These are phyloP conservation scores for Phyllotis vaccarum DNA, from an alignment of 2,797 vertebrate species.

Conservation along the genomic window DNA sequence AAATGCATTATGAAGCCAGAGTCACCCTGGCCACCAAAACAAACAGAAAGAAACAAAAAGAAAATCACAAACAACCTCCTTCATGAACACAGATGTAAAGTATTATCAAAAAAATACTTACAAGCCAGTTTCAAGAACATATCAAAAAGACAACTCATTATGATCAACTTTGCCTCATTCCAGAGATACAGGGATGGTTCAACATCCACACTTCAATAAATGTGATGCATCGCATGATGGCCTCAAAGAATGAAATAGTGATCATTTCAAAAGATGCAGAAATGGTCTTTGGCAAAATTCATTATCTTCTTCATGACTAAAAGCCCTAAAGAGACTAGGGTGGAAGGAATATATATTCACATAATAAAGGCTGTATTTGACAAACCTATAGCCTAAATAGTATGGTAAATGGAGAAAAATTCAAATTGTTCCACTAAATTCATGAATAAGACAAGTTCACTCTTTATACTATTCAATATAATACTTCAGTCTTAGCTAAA, in stretches of 20 bases:
- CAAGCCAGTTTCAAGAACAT: not conserved
- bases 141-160: not conserved
- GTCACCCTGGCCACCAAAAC: not conserved
- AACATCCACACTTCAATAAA: not conserved
- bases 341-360: not conserved
- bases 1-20: not conserved
- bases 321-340: not conserved
- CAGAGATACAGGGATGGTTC: not conserved
- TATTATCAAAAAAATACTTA: not conserved
- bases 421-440: not conserved
- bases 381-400: not conserved
- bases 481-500: not conserved
- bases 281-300: not conserved
- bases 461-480: not conserved
- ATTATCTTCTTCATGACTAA: not conserved
- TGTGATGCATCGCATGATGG: not conserved
- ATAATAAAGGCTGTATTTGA: not conserved
- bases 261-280: not conserved
- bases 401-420: not conserved
- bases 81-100: not conserved
- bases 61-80: not conserved
- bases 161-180: not conserved
- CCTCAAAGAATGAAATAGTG: not conserved
- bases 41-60: not conserved
- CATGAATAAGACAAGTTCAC: not conserved